Percentiles rank a stretch among this genome's conserved stretches.
These are phyloP conservation scores for Cosmopolites sordidus DNA, from an alignment of 2,888 invertebrate genomes.

Conservation along the genomic window DNA sequence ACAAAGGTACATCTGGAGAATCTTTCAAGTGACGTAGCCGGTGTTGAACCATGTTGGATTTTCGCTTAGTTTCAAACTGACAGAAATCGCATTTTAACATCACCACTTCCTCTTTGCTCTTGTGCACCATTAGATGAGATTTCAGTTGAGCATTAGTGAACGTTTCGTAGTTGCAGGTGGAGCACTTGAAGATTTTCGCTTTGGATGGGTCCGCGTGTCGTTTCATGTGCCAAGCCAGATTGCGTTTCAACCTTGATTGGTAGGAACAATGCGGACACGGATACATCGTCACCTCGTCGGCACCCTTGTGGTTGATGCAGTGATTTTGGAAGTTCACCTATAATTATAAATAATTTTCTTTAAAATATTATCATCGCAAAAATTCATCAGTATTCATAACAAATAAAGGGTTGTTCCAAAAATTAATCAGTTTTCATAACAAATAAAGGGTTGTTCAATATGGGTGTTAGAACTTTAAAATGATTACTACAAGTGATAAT, in stretches of 20 bases:
- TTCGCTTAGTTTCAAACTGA: slow-evolving; percentile 22
- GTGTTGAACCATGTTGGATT: slow-evolving; percentile 26
- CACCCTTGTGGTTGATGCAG: slow-evolving; percentile 23
- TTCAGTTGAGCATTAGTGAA: slow-evolving; percentile 24
- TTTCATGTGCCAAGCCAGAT: slow-evolving; percentile 25
- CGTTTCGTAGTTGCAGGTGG: slow-evolving; percentile 23
- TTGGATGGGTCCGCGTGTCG: slow-evolving; percentile 22
- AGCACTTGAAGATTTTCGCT: slow-evolving; percentile 22
- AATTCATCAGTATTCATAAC: no score
- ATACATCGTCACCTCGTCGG: slow-evolving; percentile 25
- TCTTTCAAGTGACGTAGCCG: slow-evolving; percentile 23
- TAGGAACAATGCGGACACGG: slow-evolving; percentile 24
- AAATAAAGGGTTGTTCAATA: no score
- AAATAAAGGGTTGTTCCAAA: no score
- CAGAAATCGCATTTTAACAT: slow-evolving; percentile 25
- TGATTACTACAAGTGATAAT: no score
- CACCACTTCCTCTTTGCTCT: slow-evolving; percentile 22
- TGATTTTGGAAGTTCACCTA: slow-evolving; percentile 26
- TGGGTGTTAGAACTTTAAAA: no score
- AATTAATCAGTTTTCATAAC: no score
- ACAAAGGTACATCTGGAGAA: slow-evolving; percentile 21
- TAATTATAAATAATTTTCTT: no score
- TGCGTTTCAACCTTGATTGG: slow-evolving; percentile 22
- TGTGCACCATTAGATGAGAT: slow-evolving; percentile 24
- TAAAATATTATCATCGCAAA: no score